Conservation (phyloP, 1,140 invertebrate genomes). For the Tetramorium alpestre region DNA sequence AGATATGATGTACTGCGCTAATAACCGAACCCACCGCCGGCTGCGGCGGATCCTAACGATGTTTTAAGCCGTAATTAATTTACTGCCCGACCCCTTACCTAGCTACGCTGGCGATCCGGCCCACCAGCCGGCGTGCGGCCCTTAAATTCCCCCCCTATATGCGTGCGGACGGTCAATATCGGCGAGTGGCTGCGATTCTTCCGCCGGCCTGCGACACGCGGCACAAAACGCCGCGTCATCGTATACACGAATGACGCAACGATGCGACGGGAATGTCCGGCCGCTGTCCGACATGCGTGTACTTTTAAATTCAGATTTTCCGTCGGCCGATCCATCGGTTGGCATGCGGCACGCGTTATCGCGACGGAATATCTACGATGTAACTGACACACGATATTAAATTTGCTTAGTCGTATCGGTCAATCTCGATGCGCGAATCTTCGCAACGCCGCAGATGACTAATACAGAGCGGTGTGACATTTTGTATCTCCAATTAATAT, state of each 20-base stretch:
- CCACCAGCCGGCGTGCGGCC: constrained; percentile 35
- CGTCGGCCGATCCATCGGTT: constrained; percentile 4
- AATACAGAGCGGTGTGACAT: not conserved
- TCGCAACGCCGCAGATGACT: not conserved
- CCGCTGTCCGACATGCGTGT: not conserved
- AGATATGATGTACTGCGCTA: constrained; percentile 81
- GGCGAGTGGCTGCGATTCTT: constrained; percentile 9
- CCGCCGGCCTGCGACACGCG: not conserved
- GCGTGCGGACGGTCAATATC: constrained; percentile 45
- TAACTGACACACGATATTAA: not conserved
- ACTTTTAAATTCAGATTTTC: constrained; percentile 43
- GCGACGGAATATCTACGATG: not conserved
- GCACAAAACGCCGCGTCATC: constrained; percentile 35
- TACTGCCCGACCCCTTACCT: constrained; percentile 76
- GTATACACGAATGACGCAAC: not conserved
- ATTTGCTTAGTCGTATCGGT: not conserved
- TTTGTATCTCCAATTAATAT: not conserved
- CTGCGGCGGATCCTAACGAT: constrained; percentile 79
- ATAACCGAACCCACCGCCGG: constrained; percentile 79
- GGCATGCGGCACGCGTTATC: not conserved
- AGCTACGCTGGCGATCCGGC: constrained; percentile 28
- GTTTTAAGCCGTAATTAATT: constrained; percentile 84
- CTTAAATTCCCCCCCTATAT: constrained; percentile 49
- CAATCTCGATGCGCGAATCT: not conserved
- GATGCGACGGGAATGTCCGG: not conserved